Base-by-base conservation (phyloP, 2,113 vertebrate species). In the Salvelinus alpinus region DNA sequence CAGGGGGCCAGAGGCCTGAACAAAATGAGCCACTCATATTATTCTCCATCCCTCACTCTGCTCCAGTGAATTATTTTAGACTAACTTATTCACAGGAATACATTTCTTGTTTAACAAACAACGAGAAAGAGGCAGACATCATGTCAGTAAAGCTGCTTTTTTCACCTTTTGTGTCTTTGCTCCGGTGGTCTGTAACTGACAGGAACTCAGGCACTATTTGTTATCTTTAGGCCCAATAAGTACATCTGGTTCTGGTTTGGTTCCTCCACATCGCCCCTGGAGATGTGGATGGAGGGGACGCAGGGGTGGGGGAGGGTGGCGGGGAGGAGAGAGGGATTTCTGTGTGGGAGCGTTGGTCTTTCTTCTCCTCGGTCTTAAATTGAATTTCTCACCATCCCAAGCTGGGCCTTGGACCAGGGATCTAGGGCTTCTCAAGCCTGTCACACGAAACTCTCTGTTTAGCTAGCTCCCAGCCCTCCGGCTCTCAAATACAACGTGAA, bases 221-320 rank as follows among this genome's bases (percentile, higher is more conserved):
- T 97, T 98, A 94, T 98, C 95, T 95, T 97, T 96, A 94, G 93
- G 89, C 91, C 92, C 87, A 95, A 95, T 95, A 96, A 94, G 94
- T 90, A 94, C 97, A 98, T 98, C 96, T 98, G 97, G 96, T 98
- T 98, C 95, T 94, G 93, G 96, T 98, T 97, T 95, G 94, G 95
- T 95, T 95, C 91, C 93, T 94, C 87, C 70, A 95, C 93, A 93
- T 96, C 87, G 93, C 95, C 96, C 94, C 93, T 87, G 84, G 94
- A 95, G 95, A 96, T 95, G 93, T 95, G 94, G 94, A 95, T 86
- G 86, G 95, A 95, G 94, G 83, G 78, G 88, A 88, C 81, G 85
- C 76, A 70, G 71, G 77, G 87, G 81, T 82, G 79, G 85, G 79
- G 84, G 47, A 11, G 51, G 59, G 66, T 73, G 60, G 70, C 71